Evolutionary conservation across 2,113 vertebrate genomes (phyloP).

Genomic region (Synodontis membranacea): DNA sequence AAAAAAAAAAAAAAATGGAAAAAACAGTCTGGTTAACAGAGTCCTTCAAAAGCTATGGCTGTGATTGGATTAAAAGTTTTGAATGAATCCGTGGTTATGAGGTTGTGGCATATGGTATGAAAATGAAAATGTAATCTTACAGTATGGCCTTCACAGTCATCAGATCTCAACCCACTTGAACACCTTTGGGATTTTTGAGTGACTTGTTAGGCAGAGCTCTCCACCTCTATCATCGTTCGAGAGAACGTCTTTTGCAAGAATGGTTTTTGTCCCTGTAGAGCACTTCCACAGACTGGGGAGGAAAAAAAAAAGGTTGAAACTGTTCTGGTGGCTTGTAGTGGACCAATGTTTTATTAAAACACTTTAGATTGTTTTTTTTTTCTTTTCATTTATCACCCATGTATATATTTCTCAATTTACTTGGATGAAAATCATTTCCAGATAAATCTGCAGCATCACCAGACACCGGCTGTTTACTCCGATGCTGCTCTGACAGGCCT

Average conservation of each 20-base stretch:
- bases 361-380: not conserved
- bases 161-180: too few relatives aligned
- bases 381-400: not conserved
- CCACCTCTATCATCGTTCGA: too few relatives aligned
- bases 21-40: not conserved
- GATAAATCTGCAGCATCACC: not conserved
- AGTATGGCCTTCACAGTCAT: too few relatives aligned
- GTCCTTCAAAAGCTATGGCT: not conserved
- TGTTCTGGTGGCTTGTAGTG: not conserved
- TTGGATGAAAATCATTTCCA: not conserved
- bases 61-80: not conserved
- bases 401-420: not conserved
- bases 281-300: too few relatives aligned
- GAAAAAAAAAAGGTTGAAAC: too few relatives aligned
- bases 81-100: too few relatives aligned
- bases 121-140: too few relatives aligned
- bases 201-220: too few relatives aligned
- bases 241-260: too few relatives aligned
- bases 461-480: not conserved
- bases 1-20: not conserved
- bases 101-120: too few relatives aligned
- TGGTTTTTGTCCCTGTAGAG: too few relatives aligned
- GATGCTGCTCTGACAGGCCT: not conserved
- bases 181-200: too few relatives aligned
- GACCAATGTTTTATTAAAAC: not conserved